Conservation (phyloP, 2,888 invertebrate species). For the Cinara cedri region DNA sequence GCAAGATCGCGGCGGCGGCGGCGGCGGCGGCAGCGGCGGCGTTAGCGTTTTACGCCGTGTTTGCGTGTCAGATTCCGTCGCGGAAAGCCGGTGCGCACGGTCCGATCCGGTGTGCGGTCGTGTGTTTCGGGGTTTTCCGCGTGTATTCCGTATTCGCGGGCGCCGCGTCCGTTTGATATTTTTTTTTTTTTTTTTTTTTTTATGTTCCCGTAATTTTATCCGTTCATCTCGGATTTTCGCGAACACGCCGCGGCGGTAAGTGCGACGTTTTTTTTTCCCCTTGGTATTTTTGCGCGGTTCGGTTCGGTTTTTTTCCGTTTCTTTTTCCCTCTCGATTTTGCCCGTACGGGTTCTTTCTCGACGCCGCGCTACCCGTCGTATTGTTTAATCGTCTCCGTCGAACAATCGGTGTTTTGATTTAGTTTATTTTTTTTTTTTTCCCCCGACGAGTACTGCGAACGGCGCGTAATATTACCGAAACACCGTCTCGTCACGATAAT, state of each 20-base stretch:
- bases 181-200: neutral
- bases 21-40: neutral
- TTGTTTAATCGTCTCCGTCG: too few species aligned
- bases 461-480: neutral
- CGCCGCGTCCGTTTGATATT: too few species aligned
- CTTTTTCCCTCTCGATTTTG: too few species aligned
- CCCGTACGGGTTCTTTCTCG: too few species aligned
- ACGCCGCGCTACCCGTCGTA: too few species aligned
- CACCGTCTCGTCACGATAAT: neutral
- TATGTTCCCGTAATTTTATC: neutral
- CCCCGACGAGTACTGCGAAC: neutral
- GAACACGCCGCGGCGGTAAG: too few species aligned
- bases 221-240: too few species aligned
- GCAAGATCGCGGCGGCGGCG: neutral
- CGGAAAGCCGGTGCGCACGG: slow-evolving; percentile 47
- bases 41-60: slow-evolving; percentile 35
- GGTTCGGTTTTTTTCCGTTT: too few species aligned
- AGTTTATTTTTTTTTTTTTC: neutral
- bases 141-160: too few species aligned
- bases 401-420: neutral
- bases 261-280: too few species aligned
- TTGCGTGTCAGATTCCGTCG: slow-evolving; percentile 48
- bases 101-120: neutral
- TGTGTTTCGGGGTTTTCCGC: too few species aligned
- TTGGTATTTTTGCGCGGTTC: too few species aligned